Percentiles rank a stretch among this genome's conserved stretches.
phyloP scores from a whole-genome alignment of 2,797 vertebrate genomes.

The Picus viridis region DNA sequence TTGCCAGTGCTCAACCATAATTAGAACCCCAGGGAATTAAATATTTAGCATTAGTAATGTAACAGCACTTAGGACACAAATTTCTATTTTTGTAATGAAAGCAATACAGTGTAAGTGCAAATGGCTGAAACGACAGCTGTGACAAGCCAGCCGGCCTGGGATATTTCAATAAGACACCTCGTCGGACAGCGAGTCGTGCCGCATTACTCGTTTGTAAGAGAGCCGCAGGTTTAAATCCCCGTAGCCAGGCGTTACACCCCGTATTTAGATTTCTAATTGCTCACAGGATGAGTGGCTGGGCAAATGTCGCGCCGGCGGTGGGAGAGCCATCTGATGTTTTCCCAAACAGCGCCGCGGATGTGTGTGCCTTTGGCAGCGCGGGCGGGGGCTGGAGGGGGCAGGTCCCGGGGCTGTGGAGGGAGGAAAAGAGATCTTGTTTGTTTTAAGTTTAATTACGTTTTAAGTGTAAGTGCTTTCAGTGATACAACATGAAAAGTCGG shows the following conservation, averaged over 20 bases:
- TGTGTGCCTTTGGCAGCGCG: conserved; percentile 64
- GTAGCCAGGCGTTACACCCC: conserved; percentile 89
- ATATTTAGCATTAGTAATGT: conserved; percentile 99
- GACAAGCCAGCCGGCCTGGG: conserved; percentile 89
- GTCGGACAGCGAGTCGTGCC: conserved; percentile 91
- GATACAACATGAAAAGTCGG: conserved; percentile 80
- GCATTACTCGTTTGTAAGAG: conserved; percentile 92
- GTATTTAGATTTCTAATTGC: conserved; percentile 99
- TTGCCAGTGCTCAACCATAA: conserved; percentile 99
- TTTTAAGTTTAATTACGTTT: conserved; percentile 93
- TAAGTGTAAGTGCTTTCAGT: conserved; percentile 85
- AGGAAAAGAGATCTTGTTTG: conserved; percentile 86
- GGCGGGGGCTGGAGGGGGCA: conserved; percentile 53
- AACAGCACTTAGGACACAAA: conserved; percentile 99
- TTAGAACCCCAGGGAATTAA: conserved; percentile 99
- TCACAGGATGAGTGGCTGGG: conserved; percentile 82
- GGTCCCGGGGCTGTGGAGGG: conserved; percentile 46
- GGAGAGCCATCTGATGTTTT: conserved; percentile 42
- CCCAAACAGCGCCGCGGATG: conserved; percentile 10
- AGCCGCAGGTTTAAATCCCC: conserved; percentile 95
- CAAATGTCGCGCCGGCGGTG: conserved; percentile 70
- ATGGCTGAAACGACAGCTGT: conserved; percentile 96
- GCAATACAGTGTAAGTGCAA: conserved; percentile 91
- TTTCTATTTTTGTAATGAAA: conserved; percentile 99
- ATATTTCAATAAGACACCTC: conserved; percentile 95